These are phyloP conservation scores for Nomada goodeniana DNA, from an alignment of 2,888 invertebrate species.

Conservation along the genomic window DNA sequence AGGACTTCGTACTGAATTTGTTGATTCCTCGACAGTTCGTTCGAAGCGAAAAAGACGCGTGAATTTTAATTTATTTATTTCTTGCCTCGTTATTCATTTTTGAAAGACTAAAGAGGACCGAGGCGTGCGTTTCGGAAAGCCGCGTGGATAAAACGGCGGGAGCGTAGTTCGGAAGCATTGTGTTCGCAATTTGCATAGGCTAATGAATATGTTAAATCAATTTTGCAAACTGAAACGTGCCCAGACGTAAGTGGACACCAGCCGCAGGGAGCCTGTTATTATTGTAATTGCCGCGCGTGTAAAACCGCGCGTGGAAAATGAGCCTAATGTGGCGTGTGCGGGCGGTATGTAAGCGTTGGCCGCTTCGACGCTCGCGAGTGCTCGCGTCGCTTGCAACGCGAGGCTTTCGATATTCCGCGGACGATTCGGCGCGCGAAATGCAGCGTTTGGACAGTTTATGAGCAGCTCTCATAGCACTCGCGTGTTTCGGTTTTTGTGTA, in stretches of 20 bases:
- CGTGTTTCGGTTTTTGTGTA: background rate
- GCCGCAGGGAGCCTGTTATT: constrained; percentile 81
- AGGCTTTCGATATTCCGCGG: background rate
- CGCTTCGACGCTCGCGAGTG: constrained; percentile 9
- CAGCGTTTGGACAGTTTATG: background rate
- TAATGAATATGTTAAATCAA: constrained; percentile 84
- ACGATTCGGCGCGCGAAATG: background rate
- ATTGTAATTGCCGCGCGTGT: constrained; percentile 83
- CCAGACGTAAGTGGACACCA: constrained; percentile 73
- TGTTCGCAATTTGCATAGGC: constrained; percentile 79
- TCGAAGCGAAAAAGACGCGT: no score
- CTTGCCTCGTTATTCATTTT: no score
- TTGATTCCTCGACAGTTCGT: no score
- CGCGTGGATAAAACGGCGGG: no score
- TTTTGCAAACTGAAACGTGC: constrained; percentile 80
- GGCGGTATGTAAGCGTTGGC: constrained; percentile 67
- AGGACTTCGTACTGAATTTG: no score
- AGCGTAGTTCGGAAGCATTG: background rate
- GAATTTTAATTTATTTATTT: no score
- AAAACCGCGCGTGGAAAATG: constrained; percentile 83
- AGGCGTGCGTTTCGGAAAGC: no score
- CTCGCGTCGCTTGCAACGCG: constrained; percentile 27
- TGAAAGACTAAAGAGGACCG: no score
- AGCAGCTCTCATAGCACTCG: background rate
- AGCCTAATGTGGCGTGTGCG: constrained; percentile 82